These are phyloP conservation scores for Rhynchopsitta pachyrhyncha DNA, from an alignment of 2,113 vertebrate species.

Conservation along the genomic window DNA sequence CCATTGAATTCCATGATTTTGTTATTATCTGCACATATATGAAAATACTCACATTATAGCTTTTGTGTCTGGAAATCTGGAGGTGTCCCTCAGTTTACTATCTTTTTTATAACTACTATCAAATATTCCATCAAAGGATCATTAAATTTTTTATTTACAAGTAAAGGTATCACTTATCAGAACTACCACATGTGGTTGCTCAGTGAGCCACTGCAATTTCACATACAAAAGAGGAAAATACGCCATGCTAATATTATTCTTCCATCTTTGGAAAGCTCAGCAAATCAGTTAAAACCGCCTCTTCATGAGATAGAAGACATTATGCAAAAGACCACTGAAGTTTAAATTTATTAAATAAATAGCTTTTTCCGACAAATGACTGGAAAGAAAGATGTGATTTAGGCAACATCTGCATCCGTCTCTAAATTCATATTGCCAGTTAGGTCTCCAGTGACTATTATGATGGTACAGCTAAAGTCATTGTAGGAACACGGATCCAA, in stretches of 20 bases:
- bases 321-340: not conserved
- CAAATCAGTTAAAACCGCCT: not conserved
- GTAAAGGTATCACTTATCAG: not conserved
- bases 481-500: not conserved
- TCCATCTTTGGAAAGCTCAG: not conserved
- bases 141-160: not conserved
- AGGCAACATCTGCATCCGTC: not conserved
- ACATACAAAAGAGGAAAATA: not conserved
- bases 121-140: not conserved
- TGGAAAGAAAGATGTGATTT: not conserved
- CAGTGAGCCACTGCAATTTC: not conserved
- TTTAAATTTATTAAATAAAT: not conserved
- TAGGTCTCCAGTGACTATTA: not conserved
- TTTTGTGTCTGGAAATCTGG: not conserved
- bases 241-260: not conserved
- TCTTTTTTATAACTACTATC: not conserved
- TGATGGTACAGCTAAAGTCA: not conserved
- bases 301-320: not conserved
- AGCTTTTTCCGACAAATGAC: not conserved
- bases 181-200: not conserved
- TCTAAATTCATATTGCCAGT: not conserved
- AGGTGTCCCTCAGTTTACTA: not conserved
- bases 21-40: not conserved
- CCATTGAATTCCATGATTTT: not conserved
- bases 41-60: not conserved